These are phyloP conservation scores for Hirtodrosophila histrioides DNA, from an alignment of 2,888 invertebrate genomes.

Conservation along the genomic window DNA sequence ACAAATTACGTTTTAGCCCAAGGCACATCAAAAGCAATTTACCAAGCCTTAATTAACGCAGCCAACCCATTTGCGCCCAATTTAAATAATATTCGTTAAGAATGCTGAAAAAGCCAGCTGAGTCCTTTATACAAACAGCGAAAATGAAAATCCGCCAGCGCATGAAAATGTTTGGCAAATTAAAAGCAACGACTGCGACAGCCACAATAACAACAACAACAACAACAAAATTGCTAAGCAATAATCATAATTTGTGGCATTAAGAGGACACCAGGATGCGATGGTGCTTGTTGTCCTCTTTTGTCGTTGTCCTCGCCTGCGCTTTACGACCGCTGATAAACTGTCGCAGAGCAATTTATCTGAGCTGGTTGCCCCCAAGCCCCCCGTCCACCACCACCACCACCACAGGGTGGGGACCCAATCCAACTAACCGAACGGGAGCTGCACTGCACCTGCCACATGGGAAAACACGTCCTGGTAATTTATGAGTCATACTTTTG, in stretches of 20 bases:
- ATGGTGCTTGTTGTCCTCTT: constrained; percentile 13
- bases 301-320: constrained; percentile 26
- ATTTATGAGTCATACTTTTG: constrained; percentile 60
- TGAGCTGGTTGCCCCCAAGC: constrained; percentile 14
- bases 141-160: constrained; percentile 43
- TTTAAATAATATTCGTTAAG: constrained; percentile 9
- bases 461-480: constrained; percentile 58
- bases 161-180: constrained; percentile 55
- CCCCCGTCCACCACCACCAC: no score
- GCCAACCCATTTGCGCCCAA: constrained; percentile 11
- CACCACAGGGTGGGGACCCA: constrained; percentile 12
- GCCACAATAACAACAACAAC: constrained; percentile 19
- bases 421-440: constrained; percentile 15
- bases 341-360: constrained; percentile 72
- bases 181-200: constrained; percentile 31
- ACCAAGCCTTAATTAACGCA: constrained; percentile 40
- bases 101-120: constrained; percentile 25
- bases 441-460: constrained; percentile 60
- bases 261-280: constrained; percentile 33
- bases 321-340: constrained; percentile 60
- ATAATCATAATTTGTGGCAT: constrained; percentile 76
- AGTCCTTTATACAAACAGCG: constrained; percentile 4
- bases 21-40: constrained; percentile 44
- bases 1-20: constrained; percentile 14
- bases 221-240: constrained; percentile 63